phyloP scores from a whole-genome alignment of 2,113 vertebrate species.

The Rhabdomys dilectus region DNA sequence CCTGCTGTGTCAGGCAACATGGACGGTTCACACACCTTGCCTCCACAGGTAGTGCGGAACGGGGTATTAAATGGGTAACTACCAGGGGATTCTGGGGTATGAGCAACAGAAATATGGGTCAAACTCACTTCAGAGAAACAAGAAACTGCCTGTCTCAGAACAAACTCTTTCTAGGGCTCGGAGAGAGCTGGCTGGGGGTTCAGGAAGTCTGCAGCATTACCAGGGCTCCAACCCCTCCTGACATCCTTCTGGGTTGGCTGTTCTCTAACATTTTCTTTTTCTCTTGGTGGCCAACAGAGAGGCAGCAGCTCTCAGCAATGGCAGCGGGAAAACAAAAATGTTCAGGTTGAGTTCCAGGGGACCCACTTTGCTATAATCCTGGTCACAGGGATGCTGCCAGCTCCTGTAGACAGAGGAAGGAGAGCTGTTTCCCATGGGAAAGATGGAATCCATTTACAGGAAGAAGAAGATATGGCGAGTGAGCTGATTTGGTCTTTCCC shows the following conservation, averaged over 20 bases:
- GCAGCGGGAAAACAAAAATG: not conserved
- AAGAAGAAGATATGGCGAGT: not conserved
- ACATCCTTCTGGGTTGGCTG: not conserved
- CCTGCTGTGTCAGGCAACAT: not conserved
- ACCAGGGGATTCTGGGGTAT: not conserved
- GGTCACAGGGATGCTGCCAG: not conserved
- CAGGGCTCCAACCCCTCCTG: not conserved
- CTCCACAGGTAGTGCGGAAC: not conserved
- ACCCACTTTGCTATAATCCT: not conserved
- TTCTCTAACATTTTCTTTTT: not conserved
- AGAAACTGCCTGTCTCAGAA: not conserved
- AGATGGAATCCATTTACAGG: not conserved
- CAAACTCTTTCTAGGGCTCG: not conserved
- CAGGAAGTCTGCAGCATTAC: rapidly evolving
- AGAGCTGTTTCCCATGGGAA: not conserved
- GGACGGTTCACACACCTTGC: not conserved
- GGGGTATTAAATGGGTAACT: not conserved
- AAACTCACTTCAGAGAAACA: not conserved
- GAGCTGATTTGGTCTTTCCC: not conserved
- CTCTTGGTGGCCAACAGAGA: not conserved
- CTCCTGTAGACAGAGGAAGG: not conserved
- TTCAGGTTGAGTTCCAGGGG: not conserved
- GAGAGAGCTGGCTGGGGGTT: not conserved
- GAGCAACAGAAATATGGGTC: not conserved
- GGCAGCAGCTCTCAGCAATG: not conserved